Conservation (phyloP, 1,140 invertebrate genomes). For the Rhagoletis zephyria region DNA sequence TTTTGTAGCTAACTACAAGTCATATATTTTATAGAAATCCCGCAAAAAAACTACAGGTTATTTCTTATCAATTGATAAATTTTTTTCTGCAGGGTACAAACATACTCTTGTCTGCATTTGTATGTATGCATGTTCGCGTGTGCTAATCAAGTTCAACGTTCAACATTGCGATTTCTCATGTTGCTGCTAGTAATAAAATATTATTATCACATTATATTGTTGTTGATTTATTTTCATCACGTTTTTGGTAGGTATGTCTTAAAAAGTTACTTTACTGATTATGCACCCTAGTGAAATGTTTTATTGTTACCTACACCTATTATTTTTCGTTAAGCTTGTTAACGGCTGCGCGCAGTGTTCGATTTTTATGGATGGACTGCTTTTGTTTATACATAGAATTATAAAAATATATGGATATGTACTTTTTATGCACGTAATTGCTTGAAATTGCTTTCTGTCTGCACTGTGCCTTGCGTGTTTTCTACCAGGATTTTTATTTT, state of each 20-base stretch:
- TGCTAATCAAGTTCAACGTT: constrained; percentile 28
- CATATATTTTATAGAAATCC: too few species aligned
- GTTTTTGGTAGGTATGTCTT: not conserved
- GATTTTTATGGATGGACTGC: not conserved
- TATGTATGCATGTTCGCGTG: not conserved
- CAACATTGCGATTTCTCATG: constrained; percentile 11
- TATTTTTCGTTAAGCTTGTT: not conserved
- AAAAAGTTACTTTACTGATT: constrained; percentile 26
- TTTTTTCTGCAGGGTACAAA: not conserved
- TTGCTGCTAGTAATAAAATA: not conserved
- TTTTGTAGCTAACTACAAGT: too few species aligned
- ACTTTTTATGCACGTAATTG: not conserved
- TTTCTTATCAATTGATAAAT: too few species aligned
- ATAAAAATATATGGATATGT: not conserved
- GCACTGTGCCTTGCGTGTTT: constrained; percentile 26
- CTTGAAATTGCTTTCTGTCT: not conserved
- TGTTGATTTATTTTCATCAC: not conserved
- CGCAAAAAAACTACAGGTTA: too few species aligned
- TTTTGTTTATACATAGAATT: not conserved
- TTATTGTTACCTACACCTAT: too few species aligned
- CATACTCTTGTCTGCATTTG: not conserved
- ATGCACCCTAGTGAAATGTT: constrained; percentile 19
- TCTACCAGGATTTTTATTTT: not conserved
- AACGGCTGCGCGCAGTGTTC: not conserved
- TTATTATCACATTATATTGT: not conserved